Evolutionary conservation across 2,113 vertebrate species (phyloP), one percentile per base, ranked within the genome.

Genomic region (Marcusenius ussheri): DNA sequence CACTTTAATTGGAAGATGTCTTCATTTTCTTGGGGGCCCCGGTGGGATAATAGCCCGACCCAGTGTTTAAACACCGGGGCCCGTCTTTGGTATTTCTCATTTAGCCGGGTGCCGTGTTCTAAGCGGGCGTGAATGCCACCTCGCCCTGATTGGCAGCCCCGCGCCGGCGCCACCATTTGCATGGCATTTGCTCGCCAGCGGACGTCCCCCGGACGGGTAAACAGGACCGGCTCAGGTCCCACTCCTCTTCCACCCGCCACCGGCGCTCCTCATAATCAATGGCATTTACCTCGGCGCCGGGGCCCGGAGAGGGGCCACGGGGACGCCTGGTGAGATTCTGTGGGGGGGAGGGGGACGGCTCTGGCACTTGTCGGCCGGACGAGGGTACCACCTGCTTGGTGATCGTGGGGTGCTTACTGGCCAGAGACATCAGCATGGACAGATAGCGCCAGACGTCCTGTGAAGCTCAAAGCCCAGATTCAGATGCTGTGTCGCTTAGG

Each of bases 81-180:
- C 95, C 96, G 95, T 96, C 97, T 53, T 95, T 97, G 95, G 96
- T 98, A 98, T 98, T 98, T 98, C 98, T 99, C 98, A 98, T 99
- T 98, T 99, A 98, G 97, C 97, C 98, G 98, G 98, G 97, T 97
- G 97, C 97, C 97, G 97, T 96, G 97, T 95, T 97, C 96, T 98
- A 98, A 98, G 97, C 97, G 97, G 97, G 98, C 97, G 96, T 97
- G 97, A 99, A 99, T 99, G 98, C 98, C 98, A 99, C 93, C 95
- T 93, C 90, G 0, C 90, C 90, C 93, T 98, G 98, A 99, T 98
- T 99, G 98, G 98, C 98, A 99, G 97, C 95, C 97, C 95, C 97
- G 97, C 97, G 97, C 96, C 94, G 94, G 6, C 96, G 92, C 96
- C 97, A 97, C 97, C 97, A 99, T 99, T 99, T 99, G 97, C 97